phyloP scores from a whole-genome alignment of 35 echinoderm and acorn worm species.

The Ophioderma brevispina region DNA sequence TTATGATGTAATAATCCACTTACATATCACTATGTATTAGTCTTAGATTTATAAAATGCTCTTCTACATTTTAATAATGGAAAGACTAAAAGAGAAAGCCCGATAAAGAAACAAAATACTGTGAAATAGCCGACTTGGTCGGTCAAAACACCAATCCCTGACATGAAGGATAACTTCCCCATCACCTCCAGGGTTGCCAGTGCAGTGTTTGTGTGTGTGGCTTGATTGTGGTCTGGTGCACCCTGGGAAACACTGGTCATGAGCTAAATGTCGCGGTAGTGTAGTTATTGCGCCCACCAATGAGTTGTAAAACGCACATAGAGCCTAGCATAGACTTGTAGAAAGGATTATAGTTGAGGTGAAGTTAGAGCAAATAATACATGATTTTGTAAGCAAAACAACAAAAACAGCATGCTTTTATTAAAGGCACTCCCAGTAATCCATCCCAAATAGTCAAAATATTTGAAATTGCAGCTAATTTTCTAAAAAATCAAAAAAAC shows the following conservation, averaged over 20 bases:
- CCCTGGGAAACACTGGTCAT: slow-evolving; percentile 68
- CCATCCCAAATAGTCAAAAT: too few relatives aligned
- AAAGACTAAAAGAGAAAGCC: slow-evolving; percentile 27
- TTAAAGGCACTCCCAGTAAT: too few relatives aligned
- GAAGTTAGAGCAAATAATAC: too few relatives aligned
- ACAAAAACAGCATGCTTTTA: too few relatives aligned
- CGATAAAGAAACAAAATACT: slow-evolving; percentile 39
- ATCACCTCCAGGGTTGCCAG: slow-evolving; percentile 69
- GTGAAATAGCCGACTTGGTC: slow-evolving; percentile 41
- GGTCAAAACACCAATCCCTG: slow-evolving; percentile 13
- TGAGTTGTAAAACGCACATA: slow-evolving; percentile 44
- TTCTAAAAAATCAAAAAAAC: too few relatives aligned
- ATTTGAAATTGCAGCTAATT: too few relatives aligned
- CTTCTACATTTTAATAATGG: slow-evolving; percentile 25
- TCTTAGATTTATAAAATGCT: too few relatives aligned
- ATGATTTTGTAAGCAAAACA: too few relatives aligned
- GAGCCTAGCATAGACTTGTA: too few relatives aligned
- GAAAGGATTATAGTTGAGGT: too few relatives aligned
- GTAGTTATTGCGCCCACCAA: slow-evolving; percentile 66
- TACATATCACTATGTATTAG: too few relatives aligned
- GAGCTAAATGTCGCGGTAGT: slow-evolving; percentile 58
- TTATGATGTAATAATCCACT: too few relatives aligned
- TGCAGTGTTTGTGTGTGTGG: slow-evolving; percentile 50
- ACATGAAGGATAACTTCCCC: slow-evolving; percentile 63
- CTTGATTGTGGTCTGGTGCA: slow-evolving; percentile 45